Conservation (phyloP, 2,888 invertebrate species). For the Acronicta leporina region DNA sequence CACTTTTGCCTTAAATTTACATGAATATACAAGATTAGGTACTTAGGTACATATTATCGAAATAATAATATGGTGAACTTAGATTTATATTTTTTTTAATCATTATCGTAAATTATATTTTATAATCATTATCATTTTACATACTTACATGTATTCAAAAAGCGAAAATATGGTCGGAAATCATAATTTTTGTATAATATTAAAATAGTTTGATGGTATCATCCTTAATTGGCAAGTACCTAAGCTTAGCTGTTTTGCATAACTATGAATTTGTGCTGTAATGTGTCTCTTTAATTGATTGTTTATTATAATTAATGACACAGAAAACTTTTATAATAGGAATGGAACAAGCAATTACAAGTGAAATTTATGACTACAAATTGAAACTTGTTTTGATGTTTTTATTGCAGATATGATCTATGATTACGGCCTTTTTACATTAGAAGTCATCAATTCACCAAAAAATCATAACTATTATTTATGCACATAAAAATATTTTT, state of each 20-base stretch:
- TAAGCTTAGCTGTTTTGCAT: conserved; percentile 28
- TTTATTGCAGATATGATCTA: conserved; percentile 9
- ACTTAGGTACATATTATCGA: too few species aligned
- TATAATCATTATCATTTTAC: too few species aligned
- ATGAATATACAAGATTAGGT: too few species aligned
- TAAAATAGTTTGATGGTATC: conserved; percentile 1
- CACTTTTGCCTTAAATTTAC: too few species aligned
- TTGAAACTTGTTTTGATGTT: conserved; percentile 7
- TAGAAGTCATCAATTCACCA: too few species aligned
- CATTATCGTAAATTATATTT: too few species aligned
- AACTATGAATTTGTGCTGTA: conserved; percentile 15
- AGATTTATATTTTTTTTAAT: too few species aligned
- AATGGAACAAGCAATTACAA: conserved; percentile 34
- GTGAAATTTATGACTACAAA: conserved; percentile 18
- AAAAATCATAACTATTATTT: too few species aligned
- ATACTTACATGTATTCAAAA: too few species aligned
- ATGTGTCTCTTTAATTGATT: conserved; percentile 23
- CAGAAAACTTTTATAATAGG: conserved; percentile 34
- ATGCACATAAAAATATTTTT: background rate
- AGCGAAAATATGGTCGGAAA: conserved; percentile 8
- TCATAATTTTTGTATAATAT: conserved; percentile 21
- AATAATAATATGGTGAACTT: too few species aligned
- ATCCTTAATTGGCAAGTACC: conserved; percentile 11
- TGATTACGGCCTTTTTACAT: background rate
- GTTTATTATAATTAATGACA: conserved; percentile 43